Evolutionary conservation across 2,797 vertebrate genomes (phyloP).

Genomic region (Ctenosaura bakeri): DNA sequence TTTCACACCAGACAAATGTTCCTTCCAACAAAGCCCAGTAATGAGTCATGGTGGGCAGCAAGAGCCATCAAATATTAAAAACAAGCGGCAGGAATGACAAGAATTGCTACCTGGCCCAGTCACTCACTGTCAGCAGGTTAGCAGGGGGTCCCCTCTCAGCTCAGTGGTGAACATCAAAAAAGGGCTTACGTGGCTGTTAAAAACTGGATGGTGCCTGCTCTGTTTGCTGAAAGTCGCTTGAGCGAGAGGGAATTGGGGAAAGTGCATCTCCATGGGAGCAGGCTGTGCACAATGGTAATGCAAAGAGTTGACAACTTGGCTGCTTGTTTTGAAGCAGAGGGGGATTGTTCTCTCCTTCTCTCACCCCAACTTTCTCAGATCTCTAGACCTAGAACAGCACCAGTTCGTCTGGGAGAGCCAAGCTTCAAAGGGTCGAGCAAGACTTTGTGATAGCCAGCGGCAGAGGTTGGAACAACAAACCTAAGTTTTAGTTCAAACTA

Average conservation of each 20-base stretch:
- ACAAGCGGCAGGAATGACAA: constrained; percentile 13
- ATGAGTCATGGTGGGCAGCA: constrained; percentile 49
- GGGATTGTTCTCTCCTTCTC: not conserved
- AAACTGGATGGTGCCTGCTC: constrained; percentile 18
- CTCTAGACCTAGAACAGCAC: not conserved
- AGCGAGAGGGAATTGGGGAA: constrained; percentile 55
- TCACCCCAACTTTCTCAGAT: not conserved
- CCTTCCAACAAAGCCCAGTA: constrained; percentile 29
- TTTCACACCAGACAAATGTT: not conserved
- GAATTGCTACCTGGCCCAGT: constrained; percentile 49
- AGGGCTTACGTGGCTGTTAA: constrained; percentile 42
- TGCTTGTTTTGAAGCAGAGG: constrained; percentile 53
- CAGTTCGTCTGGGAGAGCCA: too few relatives aligned
- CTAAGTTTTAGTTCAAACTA: too few relatives aligned
- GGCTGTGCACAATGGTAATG: constrained; percentile 58
- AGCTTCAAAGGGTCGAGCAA: too few relatives aligned
- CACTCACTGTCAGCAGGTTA: constrained; percentile 49
- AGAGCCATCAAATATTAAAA: constrained; percentile 60
- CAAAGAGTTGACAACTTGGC: constrained; percentile 55
- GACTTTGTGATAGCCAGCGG: too few relatives aligned
- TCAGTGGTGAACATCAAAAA: constrained; percentile 47
- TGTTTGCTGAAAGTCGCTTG: constrained; percentile 53
- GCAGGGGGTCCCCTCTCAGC: constrained; percentile 52
- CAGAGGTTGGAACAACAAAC: too few relatives aligned
- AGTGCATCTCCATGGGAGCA: constrained; percentile 56